phyloP scores from a whole-genome alignment of 2,113 vertebrate species.

The Podiceps cristatus region DNA sequence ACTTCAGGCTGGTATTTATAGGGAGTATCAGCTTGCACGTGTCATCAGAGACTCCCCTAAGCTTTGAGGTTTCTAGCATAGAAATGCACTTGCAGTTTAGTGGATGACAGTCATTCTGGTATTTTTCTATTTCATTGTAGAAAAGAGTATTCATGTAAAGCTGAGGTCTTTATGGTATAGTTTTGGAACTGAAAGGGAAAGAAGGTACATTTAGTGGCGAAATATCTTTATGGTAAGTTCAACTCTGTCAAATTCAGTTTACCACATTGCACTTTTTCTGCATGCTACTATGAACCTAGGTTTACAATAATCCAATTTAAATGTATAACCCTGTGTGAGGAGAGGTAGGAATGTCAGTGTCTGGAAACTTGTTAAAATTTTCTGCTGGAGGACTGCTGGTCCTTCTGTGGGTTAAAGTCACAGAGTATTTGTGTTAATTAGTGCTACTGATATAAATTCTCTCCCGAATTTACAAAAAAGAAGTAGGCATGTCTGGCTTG shows the following conservation, averaged over 20 bases:
- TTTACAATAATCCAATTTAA: background rate
- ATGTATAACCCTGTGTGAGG: background rate
- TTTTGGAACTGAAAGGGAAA: background rate
- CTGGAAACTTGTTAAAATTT: background rate
- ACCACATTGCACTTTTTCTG: background rate
- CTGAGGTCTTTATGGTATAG: background rate
- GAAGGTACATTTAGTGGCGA: background rate
- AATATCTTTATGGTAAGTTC: background rate
- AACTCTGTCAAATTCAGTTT: background rate
- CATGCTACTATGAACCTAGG: background rate
- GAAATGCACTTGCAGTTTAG: background rate
- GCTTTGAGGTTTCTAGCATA: background rate
- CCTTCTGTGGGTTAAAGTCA: background rate
- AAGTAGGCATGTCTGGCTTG: rapidly evolving
- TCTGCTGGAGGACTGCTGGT: background rate
- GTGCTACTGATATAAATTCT: background rate
- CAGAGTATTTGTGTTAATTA: background rate
- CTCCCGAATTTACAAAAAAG: background rate
- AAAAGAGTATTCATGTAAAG: background rate
- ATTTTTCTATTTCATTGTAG: background rate
- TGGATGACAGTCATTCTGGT: background rate
- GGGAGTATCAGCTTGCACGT: rapidly evolving
- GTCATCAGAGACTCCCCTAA: rapidly evolving
- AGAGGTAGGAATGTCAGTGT: background rate
- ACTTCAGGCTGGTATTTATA: background rate